Base-by-base conservation (phyloP, 1,140 invertebrate genomes). In the Drosophila dunni region DNA sequence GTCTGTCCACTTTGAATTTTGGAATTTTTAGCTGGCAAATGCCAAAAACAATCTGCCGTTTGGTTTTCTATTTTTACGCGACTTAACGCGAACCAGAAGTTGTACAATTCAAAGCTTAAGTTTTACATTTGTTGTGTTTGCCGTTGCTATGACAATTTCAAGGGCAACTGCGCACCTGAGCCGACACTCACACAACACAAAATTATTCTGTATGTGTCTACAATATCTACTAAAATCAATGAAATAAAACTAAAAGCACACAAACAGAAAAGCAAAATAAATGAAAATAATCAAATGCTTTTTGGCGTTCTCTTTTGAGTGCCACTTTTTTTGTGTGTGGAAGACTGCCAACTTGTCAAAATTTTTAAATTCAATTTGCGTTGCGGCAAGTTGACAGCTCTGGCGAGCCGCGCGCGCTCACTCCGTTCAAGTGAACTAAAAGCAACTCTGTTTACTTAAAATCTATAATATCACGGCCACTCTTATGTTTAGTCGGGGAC, bases 111-210 rank as follows among this genome's bases (percentile, higher is more conserved):
- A 36, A 57, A 57, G 20, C 60, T 48, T 0, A 69, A 62, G 24
- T 24, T 33, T 53, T n/a, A 40, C 56, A 69, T 54, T 75, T 75
- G 57, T 75, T 69, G 44, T 75, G 50, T 33, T 34, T 34, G 24
- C 13, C 36, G 71, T 75, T 63, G 71, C 71, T 75, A 75, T 75
- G 66, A 38, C 58, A 56, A 63, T 69, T 70, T 68, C 40, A 62
- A 46, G 58, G 54, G 33, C 46, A 67, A 54, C 48, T 60, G 36
- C 51, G 44, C 51, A 40, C 61, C 3, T n/a, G 13, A n/a, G 48
- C 46, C 53, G 2, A 7, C 10, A n/a, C 44, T 36, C 20, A 13
- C 15, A 56, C 13, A 67, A 57, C 46, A 33, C 57, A 15, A 45
- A 38, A 29, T 15, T 13, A 45, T 9, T 3, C 54, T 38, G 36